phyloP scores from a whole-genome alignment of 2,888 invertebrate genomes.

The Temnothorax rugatulus region DNA sequence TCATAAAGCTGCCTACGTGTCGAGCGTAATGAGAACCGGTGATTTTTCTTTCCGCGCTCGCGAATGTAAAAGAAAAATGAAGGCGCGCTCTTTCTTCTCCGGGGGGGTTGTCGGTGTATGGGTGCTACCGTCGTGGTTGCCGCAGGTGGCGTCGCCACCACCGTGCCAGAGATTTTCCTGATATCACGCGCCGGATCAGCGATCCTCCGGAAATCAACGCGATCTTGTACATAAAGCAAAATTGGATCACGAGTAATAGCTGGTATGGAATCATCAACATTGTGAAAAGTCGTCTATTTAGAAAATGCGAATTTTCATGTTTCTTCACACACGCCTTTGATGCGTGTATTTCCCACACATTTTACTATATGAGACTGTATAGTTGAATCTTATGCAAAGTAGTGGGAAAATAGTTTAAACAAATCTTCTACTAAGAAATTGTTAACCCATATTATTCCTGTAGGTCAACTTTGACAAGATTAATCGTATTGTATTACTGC shows the following conservation, averaged over 20 bases:
- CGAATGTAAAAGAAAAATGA: conserved; percentile 80
- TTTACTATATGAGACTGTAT: neutral
- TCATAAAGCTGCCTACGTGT: conserved; percentile 85
- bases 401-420: neutral
- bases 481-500: neutral
- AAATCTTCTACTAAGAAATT: neutral
- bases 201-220: conserved; percentile 27
- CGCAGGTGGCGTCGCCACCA: conserved; percentile 58
- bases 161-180: conserved; percentile 44
- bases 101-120: conserved; percentile 21
- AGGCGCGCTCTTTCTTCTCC: conserved; percentile 66
- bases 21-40: conserved; percentile 86
- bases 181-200: conserved; percentile 44
- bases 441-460: neutral
- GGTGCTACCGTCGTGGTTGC: conserved; percentile 33
- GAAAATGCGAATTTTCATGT: neutral
- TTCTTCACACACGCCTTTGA: neutral
- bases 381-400: neutral
- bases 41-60: conserved; percentile 84
- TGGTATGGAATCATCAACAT: conserved; percentile 3
- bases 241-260: conserved; percentile 9
- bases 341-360: neutral
- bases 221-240: conserved; percentile 40
- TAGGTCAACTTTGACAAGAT: neutral
- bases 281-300: neutral